Base-by-base conservation (phyloP, 2,888 invertebrate species). In the Ctena decussata region DNA sequence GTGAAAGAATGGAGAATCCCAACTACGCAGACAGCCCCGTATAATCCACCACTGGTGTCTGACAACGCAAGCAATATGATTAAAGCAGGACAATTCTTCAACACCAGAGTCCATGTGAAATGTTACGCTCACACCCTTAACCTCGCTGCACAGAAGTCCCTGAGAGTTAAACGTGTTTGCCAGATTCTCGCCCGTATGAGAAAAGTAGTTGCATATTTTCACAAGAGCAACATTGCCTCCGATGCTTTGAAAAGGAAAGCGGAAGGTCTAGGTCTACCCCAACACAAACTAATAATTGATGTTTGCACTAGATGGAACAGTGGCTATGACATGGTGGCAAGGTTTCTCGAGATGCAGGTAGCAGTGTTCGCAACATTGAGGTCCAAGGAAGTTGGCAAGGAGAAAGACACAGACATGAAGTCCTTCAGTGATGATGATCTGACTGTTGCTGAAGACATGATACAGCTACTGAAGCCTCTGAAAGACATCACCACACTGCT, bases 31-130 rank as follows among this genome's bases (percentile, higher is more conserved):
- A 41, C 41, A 41, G 57, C 27, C 12, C 12, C 2, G 2, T 2
- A 5, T 24, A 53, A 8, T 15, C 70, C 41, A 27, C 49, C 74
- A 39, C 8, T 87, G 0, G 77, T 82, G 1, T 65, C 77, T 3
- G 87, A 85, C 57, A 87, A 84, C 77, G 85, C 82, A 24, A 53
- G 41, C 5, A 84, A 87, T 60, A 85, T 84, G 82, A 44, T 49
- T 3, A 77, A 70, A n/a, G 84, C 84, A 37, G 79, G 60, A n/a
- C 6, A 49, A 37, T 30, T 57, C 30, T 44, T 76, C 27, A 39
- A 53, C 15, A 27, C 27, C 41, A 57, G 57, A 57, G 27, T 57
- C n/a, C 57, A 57, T 27, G 12, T 57, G 2, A 15, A 15, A 8
- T 57, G 57, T 57, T 15, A 8, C 5, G 86, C 82, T 0, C 88